phyloP scores from a whole-genome alignment of 2,113 vertebrate genomes.

The Aspiorhynchus laticeps region DNA sequence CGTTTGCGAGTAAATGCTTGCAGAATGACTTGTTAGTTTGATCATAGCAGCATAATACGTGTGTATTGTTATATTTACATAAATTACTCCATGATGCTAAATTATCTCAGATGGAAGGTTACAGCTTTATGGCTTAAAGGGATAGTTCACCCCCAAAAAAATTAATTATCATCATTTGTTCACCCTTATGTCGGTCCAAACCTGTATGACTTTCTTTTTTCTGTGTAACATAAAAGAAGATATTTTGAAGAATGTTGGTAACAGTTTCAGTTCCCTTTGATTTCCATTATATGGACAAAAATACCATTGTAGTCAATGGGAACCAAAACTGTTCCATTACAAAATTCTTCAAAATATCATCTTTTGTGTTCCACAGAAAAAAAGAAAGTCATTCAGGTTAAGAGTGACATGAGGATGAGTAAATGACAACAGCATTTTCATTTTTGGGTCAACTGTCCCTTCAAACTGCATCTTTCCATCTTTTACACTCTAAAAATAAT shows the following conservation, averaged over 20 bases:
- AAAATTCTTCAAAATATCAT: background rate
- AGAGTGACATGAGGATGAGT: background rate
- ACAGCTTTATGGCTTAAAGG: background rate
- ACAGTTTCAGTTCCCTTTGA: background rate
- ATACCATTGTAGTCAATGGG: background rate
- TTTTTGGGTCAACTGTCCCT: background rate
- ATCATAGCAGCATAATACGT: background rate
- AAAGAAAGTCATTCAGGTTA: background rate
- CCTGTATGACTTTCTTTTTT: background rate
- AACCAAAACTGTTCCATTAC: background rate
- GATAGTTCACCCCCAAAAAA: background rate
- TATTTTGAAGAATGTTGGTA: background rate
- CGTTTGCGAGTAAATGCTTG: background rate
- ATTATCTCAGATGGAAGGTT: background rate
- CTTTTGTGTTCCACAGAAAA: background rate
- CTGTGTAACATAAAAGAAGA: background rate
- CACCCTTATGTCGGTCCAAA: background rate
- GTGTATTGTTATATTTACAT: background rate
- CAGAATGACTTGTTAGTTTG: background rate
- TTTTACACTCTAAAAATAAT: background rate
- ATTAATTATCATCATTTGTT: background rate
- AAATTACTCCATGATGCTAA: background rate
- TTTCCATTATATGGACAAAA: background rate
- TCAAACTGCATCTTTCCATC: background rate
- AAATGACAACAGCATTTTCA: background rate